Base-by-base conservation (phyloP, 2,797 vertebrate species). In the Carduelis carduelis region DNA sequence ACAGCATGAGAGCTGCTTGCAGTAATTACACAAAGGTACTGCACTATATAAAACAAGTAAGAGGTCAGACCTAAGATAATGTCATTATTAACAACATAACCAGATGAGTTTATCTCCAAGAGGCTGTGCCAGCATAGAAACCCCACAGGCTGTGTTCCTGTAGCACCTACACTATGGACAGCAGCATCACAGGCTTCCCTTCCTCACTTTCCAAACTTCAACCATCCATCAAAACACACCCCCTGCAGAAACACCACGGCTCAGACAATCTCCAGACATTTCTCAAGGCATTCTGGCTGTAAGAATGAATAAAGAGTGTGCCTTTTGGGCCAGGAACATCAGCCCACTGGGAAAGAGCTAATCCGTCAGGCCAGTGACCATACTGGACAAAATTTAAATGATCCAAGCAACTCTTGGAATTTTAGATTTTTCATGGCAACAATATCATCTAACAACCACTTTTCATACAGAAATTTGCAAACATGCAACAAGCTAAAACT, bases 101-200 rank as follows among this genome's bases (percentile, higher is more conserved):
- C 60, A 89, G 71, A 23, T 37, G 44, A 86, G 35, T 52, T 76
- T 83, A 28, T 61, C 78, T 76, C 28, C 60, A 75, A 74, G 55
- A 91, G 37, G 28, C 6, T 4, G 12, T 69, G 52, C 65, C 95
- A 96, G 70, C 23, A 1, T 0, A 30, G 50, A 85, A 80, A 11
- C 3, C 68, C 64, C 71, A 32, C 20, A 41, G 61, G 77, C 59
- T 78, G 7, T 18, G 24, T 24, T 91, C 8, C 47, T 64, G 53
- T 39, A 83, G 83, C 39, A 72, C 17, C 72, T 63, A 79, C 92
- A 92, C 83, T 77, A 79, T 56, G 85, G 94, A 95, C 89, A 96
- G 92, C 92, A 95, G 85, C 87, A 95, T 3, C 69, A 76, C 23
- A 61, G 30, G 28, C 32, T 71, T 83, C 69, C 74, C 56, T 44